phyloP scores from a whole-genome alignment of 1,140 invertebrate species.

The Leptestheria dahalacensis region DNA sequence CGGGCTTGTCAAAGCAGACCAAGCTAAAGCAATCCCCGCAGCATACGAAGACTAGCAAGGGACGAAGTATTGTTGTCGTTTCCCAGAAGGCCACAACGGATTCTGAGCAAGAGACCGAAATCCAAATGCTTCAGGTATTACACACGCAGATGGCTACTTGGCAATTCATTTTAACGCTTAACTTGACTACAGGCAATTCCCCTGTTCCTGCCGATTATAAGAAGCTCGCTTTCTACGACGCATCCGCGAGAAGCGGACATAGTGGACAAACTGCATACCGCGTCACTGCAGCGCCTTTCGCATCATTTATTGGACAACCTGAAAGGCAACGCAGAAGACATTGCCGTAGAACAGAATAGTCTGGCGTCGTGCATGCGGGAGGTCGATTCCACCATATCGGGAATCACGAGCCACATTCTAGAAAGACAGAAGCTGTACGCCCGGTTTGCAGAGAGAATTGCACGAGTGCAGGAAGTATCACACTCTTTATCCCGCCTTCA shows the following conservation, averaged over 20 bases:
- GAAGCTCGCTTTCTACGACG: conserved; percentile 69
- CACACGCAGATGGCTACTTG: background rate
- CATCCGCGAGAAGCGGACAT: conserved; percentile 73
- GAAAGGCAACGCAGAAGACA: conserved; percentile 46
- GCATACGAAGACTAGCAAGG: conserved; percentile 22
- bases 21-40: background rate
- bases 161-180: background rate
- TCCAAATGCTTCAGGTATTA: conserved; percentile 10
- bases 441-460: conserved; percentile 66
- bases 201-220: conserved; percentile 82
- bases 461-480: conserved; percentile 57
- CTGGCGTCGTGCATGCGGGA: conserved; percentile 55
- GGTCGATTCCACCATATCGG: conserved; percentile 56
- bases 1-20: conserved; percentile 9
- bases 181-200: conserved; percentile 50
- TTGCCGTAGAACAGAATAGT: conserved; percentile 54
- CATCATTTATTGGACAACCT: conserved; percentile 61
- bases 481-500: conserved; percentile 67
- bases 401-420: conserved; percentile 47
- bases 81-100: conserved; percentile 5
- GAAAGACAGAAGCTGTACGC: conserved; percentile 70
- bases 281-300: conserved; percentile 41
- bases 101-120: conserved; percentile 11
- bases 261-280: conserved; percentile 58
- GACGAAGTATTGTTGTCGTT: conserved; percentile 26